Conservation (phyloP, 64 coral and sea anemone species). For the Stylophora pistillata region DNA sequence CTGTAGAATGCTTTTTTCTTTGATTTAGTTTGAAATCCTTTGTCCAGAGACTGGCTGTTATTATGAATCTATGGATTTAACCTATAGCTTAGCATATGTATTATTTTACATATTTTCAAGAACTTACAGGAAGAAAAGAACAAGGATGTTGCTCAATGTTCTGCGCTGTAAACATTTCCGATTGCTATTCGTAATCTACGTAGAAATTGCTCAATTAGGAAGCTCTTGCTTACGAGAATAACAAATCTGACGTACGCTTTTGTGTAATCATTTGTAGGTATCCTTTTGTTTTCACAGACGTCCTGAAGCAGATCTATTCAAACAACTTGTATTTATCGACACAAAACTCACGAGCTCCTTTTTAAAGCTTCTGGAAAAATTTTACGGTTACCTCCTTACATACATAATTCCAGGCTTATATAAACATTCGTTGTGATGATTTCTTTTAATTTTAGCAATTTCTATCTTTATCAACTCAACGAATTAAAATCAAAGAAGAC, state of each 20-base stretch:
- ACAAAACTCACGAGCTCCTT: background rate
- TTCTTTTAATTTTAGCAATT: background rate
- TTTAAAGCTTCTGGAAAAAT: background rate
- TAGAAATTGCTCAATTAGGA: background rate
- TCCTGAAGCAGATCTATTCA: background rate
- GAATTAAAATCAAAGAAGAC: background rate
- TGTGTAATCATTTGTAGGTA: background rate
- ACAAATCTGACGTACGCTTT: constrained; percentile 13
- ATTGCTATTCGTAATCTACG: background rate
- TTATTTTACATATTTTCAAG: background rate
- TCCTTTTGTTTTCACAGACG: background rate
- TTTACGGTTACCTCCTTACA: background rate
- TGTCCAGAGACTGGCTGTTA: background rate
- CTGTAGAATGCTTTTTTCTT: background rate
- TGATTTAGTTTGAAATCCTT: background rate
- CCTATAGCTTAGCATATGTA: background rate
- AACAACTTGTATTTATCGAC: background rate
- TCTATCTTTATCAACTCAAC: background rate
- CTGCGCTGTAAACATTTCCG: constrained; percentile 4
- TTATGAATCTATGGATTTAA: background rate
- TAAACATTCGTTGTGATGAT: background rate
- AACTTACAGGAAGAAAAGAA: background rate
- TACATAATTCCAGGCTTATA: too few species aligned
- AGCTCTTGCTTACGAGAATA: background rate
- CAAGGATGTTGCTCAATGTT: background rate